phyloP scores from a whole-genome alignment of 2,797 vertebrate genomes.

The Esox lucius region DNA sequence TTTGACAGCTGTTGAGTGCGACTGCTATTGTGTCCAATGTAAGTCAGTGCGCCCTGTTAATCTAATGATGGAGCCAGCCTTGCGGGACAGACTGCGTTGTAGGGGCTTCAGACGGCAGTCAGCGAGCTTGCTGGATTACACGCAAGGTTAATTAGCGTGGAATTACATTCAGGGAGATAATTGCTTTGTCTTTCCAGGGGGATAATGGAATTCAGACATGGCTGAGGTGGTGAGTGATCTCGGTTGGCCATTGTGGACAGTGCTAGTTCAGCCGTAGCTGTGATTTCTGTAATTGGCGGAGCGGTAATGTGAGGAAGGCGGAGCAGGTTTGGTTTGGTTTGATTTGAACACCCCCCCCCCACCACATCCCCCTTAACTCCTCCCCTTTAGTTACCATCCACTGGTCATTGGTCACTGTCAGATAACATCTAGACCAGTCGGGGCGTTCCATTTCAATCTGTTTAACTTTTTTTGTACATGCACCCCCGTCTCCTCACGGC shows the following conservation, averaged over 20 bases:
- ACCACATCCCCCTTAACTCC: no score
- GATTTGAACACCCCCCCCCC: no score
- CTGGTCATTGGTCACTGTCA: neutral
- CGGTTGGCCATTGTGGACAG: neutral
- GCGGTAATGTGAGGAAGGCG: neutral
- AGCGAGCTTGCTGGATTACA: conserved; percentile 12
- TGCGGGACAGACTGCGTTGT: neutral
- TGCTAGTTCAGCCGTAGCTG: neutral
- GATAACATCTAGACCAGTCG: neutral
- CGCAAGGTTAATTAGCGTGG: conserved; percentile 7
- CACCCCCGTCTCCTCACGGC: no score
- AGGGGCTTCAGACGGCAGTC: neutral
- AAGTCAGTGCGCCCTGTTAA: neutral
- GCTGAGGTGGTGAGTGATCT: conserved; percentile 5
- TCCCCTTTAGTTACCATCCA: neutral
- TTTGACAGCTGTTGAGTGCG: neutral
- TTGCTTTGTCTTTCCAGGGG: conserved; percentile 13
- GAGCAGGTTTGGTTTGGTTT: neutral
- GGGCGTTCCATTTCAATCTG: neutral
- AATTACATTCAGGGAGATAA: neutral
- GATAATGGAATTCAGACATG: conserved; percentile 5
- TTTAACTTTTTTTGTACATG: neutral
- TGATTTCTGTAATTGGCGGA: neutral
- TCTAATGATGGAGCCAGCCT: neutral
- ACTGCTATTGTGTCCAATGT: neutral